Base-by-base conservation (phyloP, 2,888 invertebrate species). In the Neria commutata region DNA sequence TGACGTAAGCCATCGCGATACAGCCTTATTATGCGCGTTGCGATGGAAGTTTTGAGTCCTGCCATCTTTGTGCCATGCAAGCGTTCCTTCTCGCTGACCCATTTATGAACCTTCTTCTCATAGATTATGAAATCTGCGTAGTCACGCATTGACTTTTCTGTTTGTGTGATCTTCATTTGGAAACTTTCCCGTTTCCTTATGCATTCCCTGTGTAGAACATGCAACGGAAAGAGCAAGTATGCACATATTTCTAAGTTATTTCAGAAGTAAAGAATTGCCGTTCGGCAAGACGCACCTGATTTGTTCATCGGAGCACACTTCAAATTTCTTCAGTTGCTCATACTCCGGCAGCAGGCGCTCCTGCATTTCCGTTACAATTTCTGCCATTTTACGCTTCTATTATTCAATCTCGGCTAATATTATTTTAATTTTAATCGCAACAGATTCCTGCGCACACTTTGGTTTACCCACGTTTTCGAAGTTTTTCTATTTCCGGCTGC, bases 361-460 rank as follows among this genome's bases (percentile, higher is more conserved):
- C 69, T 91, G 86, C 76, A 88, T 87, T 77, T 88, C 87, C 74
- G 91, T 89, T 1, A 92, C 91, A 81, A 88, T 86, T 83, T 94
- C 94, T 14, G 91, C 90, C 94, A 94, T 94, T 72, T 75, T 83
- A n/a, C n/a, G n/a, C n/a, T n/a, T n/a, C n/a, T n/a, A n/a, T n/a
- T n/a, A n/a, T n/a, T n/a, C n/a, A n/a, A n/a, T n/a, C n/a, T n/a
- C n/a, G n/a, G n/a, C n/a, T n/a, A n/a, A n/a, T n/a, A n/a, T n/a
- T n/a, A n/a, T n/a, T 42, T 17, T 4, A 14, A n/a, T 29, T 29
- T 29, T 29, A 29, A 5, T 29, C 11, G 29, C 11, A 8, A 29
- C 5, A 29, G 11, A 29, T 29, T 8, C 29, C 11, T 29, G 29
- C 29, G 29, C 29, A 29, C 29, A 11, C 11, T 29, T 29, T 29